Evolutionary conservation across 2,888 invertebrate species (phyloP), one percentile per base, ranked within the genome.

Genomic region (Eupelmus urozonus): DNA sequence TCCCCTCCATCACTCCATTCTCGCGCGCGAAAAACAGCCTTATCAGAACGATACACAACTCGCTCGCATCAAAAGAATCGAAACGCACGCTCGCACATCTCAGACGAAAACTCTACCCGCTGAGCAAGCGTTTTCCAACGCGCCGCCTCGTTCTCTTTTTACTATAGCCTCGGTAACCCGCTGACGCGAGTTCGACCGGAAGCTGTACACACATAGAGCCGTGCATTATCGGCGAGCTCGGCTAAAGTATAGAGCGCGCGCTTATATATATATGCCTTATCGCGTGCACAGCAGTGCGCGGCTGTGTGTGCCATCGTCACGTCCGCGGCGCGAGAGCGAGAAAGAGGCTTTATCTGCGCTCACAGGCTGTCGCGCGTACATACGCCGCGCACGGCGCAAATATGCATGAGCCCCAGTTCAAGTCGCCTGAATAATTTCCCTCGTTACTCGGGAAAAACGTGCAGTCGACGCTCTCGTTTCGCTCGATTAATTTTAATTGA

Each of bases 381-480:
- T 20, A 4, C 20, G 53, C 4, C 20, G 53, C 53, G 1, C 11
- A n/a, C n/a, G 53, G 23, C 76, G 71, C 76, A 76, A 76, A 76
- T 75, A 69, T 75, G 63, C 53, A 76, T 63, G 63, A 76, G 69
- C 53, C 57, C 55, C 34, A 45, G 63, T 69, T 69, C 42, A 63
- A 69, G 63, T 70, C 63, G 63, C 62, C 69, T 69, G 76, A 76
- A 76, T 76, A 70, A 75, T 76, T 76, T 76, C 49, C 69, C 63
- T 76, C 71, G 65, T 65, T 59, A 71, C 45, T 55, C 23, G 23
- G 20, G 42, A 76, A 55, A 53, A 59, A 65, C 40, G 5, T 18
- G 45, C 18, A 11, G 4, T 51, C 53, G 23, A 57, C 59, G 55
- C 49, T 69, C 62, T 55, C 53, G 45, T 76, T 76, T 70, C 45